Percentiles rank a stretch among this genome's conserved stretches.
These are phyloP conservation scores for Euplexia lucipara DNA, from an alignment of 2,888 invertebrate genomes.

Conservation along the genomic window DNA sequence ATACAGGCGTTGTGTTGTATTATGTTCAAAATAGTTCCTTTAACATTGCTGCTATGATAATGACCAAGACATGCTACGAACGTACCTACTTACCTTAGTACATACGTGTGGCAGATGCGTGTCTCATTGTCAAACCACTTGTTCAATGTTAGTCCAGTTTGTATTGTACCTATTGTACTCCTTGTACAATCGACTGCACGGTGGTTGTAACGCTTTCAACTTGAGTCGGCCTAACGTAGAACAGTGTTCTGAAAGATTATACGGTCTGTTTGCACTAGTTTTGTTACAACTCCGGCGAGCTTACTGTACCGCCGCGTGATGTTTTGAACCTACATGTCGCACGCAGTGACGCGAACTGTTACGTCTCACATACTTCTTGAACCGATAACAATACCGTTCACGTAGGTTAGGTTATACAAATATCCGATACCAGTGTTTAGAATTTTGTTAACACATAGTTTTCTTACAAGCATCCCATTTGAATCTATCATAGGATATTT, in stretches of 20 bases:
- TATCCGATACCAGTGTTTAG: conserved; percentile 46
- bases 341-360: conserved; percentile 50
- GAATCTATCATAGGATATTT: neutral
- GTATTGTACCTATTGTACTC: conserved; percentile 57
- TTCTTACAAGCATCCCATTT: conserved; percentile 56
- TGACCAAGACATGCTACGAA: conserved; percentile 16
- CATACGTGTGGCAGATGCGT: conserved; percentile 43
- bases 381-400: conserved; percentile 38
- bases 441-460: conserved; percentile 26
- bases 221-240: too few species aligned
- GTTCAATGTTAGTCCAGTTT: conserved; percentile 67
- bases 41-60: conserved; percentile 17
- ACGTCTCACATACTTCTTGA: conserved; percentile 44
- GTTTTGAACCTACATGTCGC: conserved; percentile 44
- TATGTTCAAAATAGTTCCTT: too few species aligned
- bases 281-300: too few species aligned
- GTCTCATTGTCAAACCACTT: conserved; percentile 55
- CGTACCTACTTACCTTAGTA: conserved; percentile 35
- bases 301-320: conserved; percentile 46
- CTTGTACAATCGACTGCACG: neutral
- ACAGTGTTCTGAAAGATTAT: too few species aligned
- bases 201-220: too few species aligned
- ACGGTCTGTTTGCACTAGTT: too few species aligned
- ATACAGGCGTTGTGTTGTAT: too few species aligned
- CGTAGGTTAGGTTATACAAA: conserved; percentile 27